These are phyloP conservation scores for Loriculus beryllinus DNA, from an alignment of 2,797 vertebrate genomes.

Conservation along the genomic window DNA sequence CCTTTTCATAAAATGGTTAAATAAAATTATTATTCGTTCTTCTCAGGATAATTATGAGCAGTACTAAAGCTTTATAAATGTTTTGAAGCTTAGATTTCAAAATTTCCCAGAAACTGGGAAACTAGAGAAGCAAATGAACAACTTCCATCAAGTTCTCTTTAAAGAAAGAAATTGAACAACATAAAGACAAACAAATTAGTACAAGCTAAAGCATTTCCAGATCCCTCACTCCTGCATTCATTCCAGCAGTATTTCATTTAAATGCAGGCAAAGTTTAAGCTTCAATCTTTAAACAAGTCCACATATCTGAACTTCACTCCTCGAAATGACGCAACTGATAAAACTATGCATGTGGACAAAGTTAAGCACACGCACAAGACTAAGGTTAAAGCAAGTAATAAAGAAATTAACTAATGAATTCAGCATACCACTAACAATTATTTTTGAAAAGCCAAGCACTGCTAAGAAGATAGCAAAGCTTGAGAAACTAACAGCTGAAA, in stretches of 20 bases:
- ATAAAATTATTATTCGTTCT: not conserved
- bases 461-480: not conserved
- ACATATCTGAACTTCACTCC: not conserved
- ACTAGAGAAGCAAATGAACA: not conserved
- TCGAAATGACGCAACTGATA: not conserved
- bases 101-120: not conserved
- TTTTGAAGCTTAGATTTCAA: constrained; percentile 20
- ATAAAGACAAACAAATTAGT: constrained; percentile 3
- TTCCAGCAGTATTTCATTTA: not conserved
- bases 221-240: not conserved
- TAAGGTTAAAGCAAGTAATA: not conserved
- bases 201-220: constrained; percentile 3
- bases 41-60: not conserved
- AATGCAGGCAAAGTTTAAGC: not conserved
- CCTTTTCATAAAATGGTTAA: not conserved
- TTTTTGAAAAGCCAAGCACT: not conserved
- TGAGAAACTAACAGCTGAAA: constrained; percentile 5
- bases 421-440: not conserved
- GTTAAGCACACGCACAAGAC: not conserved
- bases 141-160: not conserved
- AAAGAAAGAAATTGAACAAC: not conserved
- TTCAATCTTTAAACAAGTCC: not conserved
- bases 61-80: not conserved
- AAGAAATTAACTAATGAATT: not conserved
- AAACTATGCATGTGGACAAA: not conserved